Percentiles rank a stretch among this genome's conserved stretches.
These are phyloP conservation scores for Hippocampus barbouri DNA, from an alignment of 2,113 vertebrate species.

Conservation along the genomic window DNA sequence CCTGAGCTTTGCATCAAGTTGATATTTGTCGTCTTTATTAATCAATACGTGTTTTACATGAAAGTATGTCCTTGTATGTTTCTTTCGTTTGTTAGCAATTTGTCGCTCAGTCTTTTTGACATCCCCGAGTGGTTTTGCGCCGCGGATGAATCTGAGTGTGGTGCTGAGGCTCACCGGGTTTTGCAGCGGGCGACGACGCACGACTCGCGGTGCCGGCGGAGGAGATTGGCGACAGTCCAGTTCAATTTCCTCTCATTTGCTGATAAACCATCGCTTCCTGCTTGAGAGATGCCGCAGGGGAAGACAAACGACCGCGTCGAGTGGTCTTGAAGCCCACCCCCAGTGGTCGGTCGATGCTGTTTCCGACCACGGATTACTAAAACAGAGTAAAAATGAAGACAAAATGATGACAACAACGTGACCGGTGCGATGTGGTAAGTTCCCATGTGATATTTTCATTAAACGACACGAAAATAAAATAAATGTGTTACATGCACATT, in stretches of 20 bases:
- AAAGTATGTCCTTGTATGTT: not conserved
- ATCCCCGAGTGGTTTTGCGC: not conserved
- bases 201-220: not conserved
- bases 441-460: not conserved
- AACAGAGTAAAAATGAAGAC: not conserved
- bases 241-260: not conserved
- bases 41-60: too few species aligned
- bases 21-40: not conserved
- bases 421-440: not conserved
- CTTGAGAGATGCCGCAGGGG: not conserved
- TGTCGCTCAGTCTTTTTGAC: not conserved
- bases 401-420: not conserved
- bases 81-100: not conserved
- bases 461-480: not conserved
- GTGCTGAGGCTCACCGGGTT: not conserved
- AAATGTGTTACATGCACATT: not conserved
- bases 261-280: not conserved
- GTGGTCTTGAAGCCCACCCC: not conserved
- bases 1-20: conserved; percentile 22
- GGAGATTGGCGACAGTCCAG: conserved; percentile 4
- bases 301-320: not conserved
- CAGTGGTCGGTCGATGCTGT: conserved; percentile 19
- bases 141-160: not conserved
- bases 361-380: too few species aligned
- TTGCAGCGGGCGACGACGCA: not conserved